phyloP scores from a whole-genome alignment of 1,140 invertebrate species.

The Nylanderia fulva region DNA sequence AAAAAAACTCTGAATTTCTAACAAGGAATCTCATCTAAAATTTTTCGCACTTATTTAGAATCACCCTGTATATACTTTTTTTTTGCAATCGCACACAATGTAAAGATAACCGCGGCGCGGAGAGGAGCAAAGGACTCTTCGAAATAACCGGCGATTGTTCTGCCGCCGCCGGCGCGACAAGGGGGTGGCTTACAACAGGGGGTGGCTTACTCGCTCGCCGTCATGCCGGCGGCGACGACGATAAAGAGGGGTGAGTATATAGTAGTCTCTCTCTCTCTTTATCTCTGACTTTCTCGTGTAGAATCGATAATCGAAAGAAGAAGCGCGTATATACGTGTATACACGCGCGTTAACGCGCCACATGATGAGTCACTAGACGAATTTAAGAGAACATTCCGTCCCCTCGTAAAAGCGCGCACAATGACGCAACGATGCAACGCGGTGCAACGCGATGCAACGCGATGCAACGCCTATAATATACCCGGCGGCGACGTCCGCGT shows the following conservation, averaged over 20 bases:
- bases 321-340: neutral
- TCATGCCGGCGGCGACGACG: neutral
- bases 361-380: constrained; percentile 65
- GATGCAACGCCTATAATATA: constrained; percentile 19
- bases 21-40: too few relatives aligned
- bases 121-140: constrained; percentile 8
- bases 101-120: neutral
- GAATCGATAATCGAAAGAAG: constrained; percentile 73
- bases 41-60: too few relatives aligned
- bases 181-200: constrained; percentile 7
- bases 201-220: neutral
- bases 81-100: constrained; percentile 7
- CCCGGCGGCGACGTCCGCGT: neutral
- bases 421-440: constrained; percentile 1
- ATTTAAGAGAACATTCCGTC: constrained; percentile 32
- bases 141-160: constrained; percentile 22
- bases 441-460: neutral
- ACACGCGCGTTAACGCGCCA: constrained; percentile 62
- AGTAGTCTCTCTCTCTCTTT: neutral
- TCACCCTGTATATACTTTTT: constrained; percentile 11
- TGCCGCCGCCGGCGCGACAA: neutral
- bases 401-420: neutral
- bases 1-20: too few relatives aligned
- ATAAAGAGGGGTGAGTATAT: neutral
- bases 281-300: too few relatives aligned